Percentiles rank a stretch among this genome's conserved stretches.
phyloP scores from a whole-genome alignment of 2,113 vertebrate species.

The Ellobius talpinus region DNA sequence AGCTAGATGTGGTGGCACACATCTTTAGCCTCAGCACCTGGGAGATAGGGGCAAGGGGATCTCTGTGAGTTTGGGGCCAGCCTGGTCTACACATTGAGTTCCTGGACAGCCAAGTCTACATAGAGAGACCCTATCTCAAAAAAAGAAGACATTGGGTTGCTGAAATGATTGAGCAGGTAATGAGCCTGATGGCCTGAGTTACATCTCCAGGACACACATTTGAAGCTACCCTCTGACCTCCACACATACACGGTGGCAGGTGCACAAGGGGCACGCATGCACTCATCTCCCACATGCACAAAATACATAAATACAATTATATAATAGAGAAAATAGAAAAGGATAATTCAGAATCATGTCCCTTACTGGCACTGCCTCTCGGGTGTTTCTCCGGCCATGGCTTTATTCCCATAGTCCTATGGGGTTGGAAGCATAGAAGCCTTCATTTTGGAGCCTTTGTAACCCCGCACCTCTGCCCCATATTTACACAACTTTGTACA shows the following conservation, averaged over 20 bases:
- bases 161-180: background rate
- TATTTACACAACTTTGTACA: conserved; percentile 72
- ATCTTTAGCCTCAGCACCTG: background rate
- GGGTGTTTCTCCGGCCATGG: conserved; percentile 21
- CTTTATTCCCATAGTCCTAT: conserved; percentile 43
- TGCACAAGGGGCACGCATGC: background rate
- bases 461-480: conserved; percentile 45
- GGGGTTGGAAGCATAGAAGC: conserved; percentile 14
- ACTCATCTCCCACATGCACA: background rate
- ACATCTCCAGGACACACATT: background rate
- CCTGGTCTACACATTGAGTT: background rate
- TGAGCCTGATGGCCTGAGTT: background rate
- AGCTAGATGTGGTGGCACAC: background rate
- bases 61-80: background rate
- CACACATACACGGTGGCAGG: background rate
- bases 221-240: background rate
- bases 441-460: conserved; percentile 64
- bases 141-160: background rate
- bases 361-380: background rate
- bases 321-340: conserved; percentile 39
- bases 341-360: conserved; percentile 10
- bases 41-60: background rate
- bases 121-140: background rate
- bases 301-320: background rate
- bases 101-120: background rate